Evolutionary conservation across 2,888 invertebrate genomes (phyloP).

Genomic region (Dicyrtomina minuta): DNA sequence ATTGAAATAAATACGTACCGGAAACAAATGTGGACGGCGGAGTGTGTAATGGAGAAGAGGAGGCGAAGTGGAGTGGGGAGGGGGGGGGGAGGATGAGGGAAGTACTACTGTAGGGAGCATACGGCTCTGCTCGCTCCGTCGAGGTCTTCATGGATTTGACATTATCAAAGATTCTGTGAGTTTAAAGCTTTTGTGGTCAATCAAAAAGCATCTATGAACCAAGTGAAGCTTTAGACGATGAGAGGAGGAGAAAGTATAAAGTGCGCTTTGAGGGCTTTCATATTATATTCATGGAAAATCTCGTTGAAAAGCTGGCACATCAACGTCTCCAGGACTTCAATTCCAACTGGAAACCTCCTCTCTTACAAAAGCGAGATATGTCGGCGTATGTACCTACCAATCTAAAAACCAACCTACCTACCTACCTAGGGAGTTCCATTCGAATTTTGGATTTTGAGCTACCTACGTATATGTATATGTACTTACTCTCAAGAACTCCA

Average conservation of each 20-base stretch:
- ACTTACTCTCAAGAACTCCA: no score
- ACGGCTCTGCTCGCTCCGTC: neutral
- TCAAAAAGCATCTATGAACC: neutral
- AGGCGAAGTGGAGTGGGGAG: neutral
- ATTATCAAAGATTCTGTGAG: conserved; percentile 18
- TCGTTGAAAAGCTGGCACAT: conserved; percentile 16
- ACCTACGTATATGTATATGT: no score
- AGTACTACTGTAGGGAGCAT: neutral
- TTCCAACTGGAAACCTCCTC: no score
- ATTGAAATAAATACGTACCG: conserved; percentile 27
- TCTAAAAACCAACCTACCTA: no score
- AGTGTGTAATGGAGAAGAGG: neutral
- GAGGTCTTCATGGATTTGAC: conserved; percentile 16
- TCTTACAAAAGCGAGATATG: no score
- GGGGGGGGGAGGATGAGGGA: neutral
- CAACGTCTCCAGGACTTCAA: neutral
- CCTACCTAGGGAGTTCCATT: no score
- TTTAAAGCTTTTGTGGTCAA: conserved; percentile 23
- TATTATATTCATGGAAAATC: conserved; percentile 23
- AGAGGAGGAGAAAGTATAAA: neutral
- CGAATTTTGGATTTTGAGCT: no score
- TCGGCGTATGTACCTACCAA: no score
- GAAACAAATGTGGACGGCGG: conserved; percentile 7
- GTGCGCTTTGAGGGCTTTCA: conserved; percentile 16
- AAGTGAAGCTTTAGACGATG: neutral